Conservation (phyloP, 2,113 vertebrate genomes). For the Lepisosteus osseus region DNA sequence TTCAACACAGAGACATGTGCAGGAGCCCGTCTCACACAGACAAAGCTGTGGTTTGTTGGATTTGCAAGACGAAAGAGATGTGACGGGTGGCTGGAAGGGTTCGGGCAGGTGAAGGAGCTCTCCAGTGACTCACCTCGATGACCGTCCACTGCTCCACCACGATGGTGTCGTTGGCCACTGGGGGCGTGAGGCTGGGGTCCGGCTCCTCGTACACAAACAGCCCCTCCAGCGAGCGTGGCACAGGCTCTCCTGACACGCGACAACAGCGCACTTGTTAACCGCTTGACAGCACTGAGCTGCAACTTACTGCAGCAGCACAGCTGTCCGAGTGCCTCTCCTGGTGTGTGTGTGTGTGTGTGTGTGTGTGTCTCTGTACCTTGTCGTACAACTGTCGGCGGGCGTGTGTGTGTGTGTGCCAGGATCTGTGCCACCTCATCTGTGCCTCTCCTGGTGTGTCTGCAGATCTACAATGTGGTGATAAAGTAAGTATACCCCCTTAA, state of each 20-base stretch:
- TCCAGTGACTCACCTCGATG: constrained; percentile 76
- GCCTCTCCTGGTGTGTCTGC: too few relatives aligned
- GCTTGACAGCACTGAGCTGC: too few relatives aligned
- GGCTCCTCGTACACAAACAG: constrained; percentile 93
- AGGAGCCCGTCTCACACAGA: neutral
- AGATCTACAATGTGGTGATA: too few relatives aligned
- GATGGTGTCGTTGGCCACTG: constrained; percentile 87
- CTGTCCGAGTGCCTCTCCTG: neutral
- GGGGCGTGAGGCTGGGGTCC: constrained; percentile 40
- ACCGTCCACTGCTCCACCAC: constrained; percentile 97
- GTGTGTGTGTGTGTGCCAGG: neutral
- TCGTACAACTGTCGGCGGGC: neutral
- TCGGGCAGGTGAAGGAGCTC: too few relatives aligned
- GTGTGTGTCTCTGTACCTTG: neutral
- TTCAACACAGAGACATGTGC: neutral
- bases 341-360: neutral
- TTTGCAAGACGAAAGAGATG: too few relatives aligned
- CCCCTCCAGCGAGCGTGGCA: constrained; percentile 86
- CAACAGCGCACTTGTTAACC: neutral
- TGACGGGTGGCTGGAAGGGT: too few relatives aligned
- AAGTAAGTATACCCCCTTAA: too few relatives aligned
- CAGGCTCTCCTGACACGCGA: constrained; percentile 73
- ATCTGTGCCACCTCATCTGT: too few relatives aligned
- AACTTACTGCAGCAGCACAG: too few relatives aligned
- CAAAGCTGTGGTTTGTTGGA: neutral